Base-by-base conservation (phyloP, 2,888 invertebrate species). In the Hirtodrosophila duncani region DNA sequence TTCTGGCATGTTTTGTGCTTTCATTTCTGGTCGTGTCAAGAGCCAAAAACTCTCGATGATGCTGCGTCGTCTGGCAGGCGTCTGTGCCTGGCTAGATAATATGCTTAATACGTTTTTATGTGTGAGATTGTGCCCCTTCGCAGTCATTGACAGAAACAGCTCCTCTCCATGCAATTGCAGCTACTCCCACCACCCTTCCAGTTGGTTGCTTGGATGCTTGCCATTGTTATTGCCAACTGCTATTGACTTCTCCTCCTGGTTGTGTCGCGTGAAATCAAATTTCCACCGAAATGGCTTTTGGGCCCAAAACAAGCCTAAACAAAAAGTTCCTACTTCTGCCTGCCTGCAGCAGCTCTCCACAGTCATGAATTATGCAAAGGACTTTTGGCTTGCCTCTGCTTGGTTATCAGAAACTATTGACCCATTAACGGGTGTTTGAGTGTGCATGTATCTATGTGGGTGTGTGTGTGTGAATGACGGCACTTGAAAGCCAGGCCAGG, bases 41-140 rank as follows among this genome's bases (percentile, higher is more conserved):
- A 74, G 48, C 71, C 75, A 61, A 63, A 70, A 51, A 52, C 30
- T 30, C 61, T 56, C 53, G 67, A 67, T 60, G 49, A 37, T 50
- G 59, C 75, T 63, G 67, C 60, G 77, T 44, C 39, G 79, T 58
- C 71, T 75, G 69, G 42, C 44, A 60, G 59, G 39, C 58, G 78
- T 62, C 67, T 64, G 52, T 62, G 62, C 57, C 59, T 63, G 74
- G 59, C 67, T 60, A 78, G 75, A 75, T 75, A 81, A 75, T 75
- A 71, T 69, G 81, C 75, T 74, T 81, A 81, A 75, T 79, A 78
- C 75, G 79, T 81, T 81, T 78, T 75, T 80, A 80, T 74, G 81
- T 65, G 74, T n/a, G n/a, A n/a, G n/a, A n/a, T n/a, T n/a, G n/a
- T n/a, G n/a, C n/a, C n/a, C n/a, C n/a, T n/a, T n/a, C n/a, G n/a